Evolutionary conservation across 2,113 vertebrate genomes (phyloP), one percentile per base, ranked within the genome.

Genomic region (Microcebus jonahi): DNA sequence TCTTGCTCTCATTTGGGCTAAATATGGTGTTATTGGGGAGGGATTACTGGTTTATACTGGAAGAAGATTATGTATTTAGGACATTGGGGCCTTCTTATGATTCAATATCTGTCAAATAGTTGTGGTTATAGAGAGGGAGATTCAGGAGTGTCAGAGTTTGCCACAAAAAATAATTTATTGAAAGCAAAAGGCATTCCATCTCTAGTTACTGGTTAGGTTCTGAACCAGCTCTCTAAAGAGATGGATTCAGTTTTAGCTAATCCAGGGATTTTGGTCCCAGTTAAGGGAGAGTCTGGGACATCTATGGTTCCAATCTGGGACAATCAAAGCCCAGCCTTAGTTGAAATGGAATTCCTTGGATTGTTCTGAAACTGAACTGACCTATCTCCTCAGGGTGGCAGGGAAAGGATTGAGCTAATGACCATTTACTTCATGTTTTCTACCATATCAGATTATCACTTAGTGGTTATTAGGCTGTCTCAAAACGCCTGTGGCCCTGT

Each of bases 401-500:
- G 13, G 65, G 59, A 95, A 94, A 85, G 45, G 21, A 61, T 90
- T 18, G 65, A 59, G 27, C 59, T 95, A 77, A 75, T 81, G 31
- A 48, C 63, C 45, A 63, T 90, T 95, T 86, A 76, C 29, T 89
- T 95, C 34, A 92, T 73, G 81, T 90, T 67, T 39, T 92, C 27
- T 80, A 8, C n/a, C 45, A 8, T 50, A 34, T 94, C 20, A 23
- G 29, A 67, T 67, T 86, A 92, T 95, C 80, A 91, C 31, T 95
- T 94, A 96, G 55, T 77, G 80, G 53, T 83, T 89, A 73, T 84
- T 90, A 97, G 90, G 21, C 68, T 82, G 39, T 87, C 87, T 98
- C 70, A 75, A 25, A 97, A 95, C 6, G 25, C 36, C 61, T 81
- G n/a, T 39, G 53, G 45, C n/a, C 90, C 75, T 82, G 34, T 86